Evolutionary conservation across 2,797 vertebrate genomes (phyloP), one percentile per base, ranked within the genome.

Genomic region (Enoplosus armatus): DNA sequence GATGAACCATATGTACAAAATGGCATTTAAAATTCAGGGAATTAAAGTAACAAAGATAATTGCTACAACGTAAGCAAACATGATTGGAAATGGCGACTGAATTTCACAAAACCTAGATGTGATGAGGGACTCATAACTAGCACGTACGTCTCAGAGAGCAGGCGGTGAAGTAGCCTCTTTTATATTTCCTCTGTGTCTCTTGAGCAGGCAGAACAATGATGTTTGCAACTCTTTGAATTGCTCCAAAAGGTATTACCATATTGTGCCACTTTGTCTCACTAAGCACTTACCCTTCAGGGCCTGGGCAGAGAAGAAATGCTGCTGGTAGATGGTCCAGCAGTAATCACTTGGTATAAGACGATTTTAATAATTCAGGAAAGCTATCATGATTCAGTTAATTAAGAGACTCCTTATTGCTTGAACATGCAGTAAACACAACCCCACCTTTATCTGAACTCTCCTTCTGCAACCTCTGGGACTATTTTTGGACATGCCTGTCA

Each of bases 401-500:
- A 79, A 64, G 31, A 61, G 31, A 60, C 10, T 47, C 14, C n/a
- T 56, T 55, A 51, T 72, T 67, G 64, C 58, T 60, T 54, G 31
- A 69, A 43, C 66, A 70, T 56, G 62, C 53, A 65, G n/a, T 27
- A 48, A 26, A 37, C 26, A 37, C 37, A 37, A 56, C 29, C 29
- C 70, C 47, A 63, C 26, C 59, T 56, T 35, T 59, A 9, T 72
- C 63, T 69, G 24, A 79, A 53, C 59, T 58, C 37, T 77, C 47
- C 62, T 68, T 35, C 64, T n/a, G 29, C 39, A 67, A 64, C 61
- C 43, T 47, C 50, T 68, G 31, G 37, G 69, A 63, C 71, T 87
- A 79, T 88, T 86, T 91, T 79, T 79, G 64, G 75, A 84, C 24
- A 47, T 45, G 75, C 24, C 66, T 85, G 73, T 77, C 65, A 87